These are phyloP conservation scores for Aradus depressus DNA, from an alignment of 2,888 invertebrate genomes.

Conservation along the genomic window DNA sequence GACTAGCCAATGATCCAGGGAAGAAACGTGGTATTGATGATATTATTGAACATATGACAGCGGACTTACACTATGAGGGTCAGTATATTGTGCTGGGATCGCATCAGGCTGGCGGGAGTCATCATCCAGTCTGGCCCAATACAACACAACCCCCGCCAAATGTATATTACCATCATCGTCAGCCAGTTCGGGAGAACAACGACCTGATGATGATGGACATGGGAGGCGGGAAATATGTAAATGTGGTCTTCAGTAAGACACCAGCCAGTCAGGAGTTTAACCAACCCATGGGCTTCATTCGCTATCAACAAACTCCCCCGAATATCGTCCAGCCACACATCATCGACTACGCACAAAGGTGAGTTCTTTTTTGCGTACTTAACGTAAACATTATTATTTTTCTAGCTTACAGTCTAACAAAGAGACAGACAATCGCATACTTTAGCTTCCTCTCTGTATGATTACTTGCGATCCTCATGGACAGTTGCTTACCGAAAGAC, in stretches of 20 bases:
- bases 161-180: constrained; percentile 12
- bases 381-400: background rate
- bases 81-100: constrained; percentile 46
- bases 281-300: constrained; percentile 26
- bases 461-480: too few relatives aligned
- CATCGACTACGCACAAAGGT: constrained; percentile 22
- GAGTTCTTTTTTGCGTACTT: background rate
- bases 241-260: constrained; percentile 32
- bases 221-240: constrained; percentile 39
- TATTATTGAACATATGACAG: constrained; percentile 49
- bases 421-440: too few relatives aligned
- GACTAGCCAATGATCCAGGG: constrained; percentile 3
- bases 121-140: constrained; percentile 20
- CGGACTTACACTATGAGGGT: constrained; percentile 46
- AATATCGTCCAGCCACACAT: constrained; percentile 22
- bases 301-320: constrained; percentile 22
- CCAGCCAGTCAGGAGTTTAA: constrained; percentile 21
- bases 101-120: constrained; percentile 35
- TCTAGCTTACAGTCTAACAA: constrained; percentile 12
- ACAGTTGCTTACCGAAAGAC: too few relatives aligned
- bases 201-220: constrained; percentile 37
- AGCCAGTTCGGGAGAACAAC: constrained; percentile 13
- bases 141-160: constrained; percentile 12
- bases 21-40: constrained; percentile 40
- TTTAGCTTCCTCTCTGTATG: too few relatives aligned